Base-by-base conservation (phyloP, 1,140 invertebrate genomes). In the Drosophila erecta region DNA sequence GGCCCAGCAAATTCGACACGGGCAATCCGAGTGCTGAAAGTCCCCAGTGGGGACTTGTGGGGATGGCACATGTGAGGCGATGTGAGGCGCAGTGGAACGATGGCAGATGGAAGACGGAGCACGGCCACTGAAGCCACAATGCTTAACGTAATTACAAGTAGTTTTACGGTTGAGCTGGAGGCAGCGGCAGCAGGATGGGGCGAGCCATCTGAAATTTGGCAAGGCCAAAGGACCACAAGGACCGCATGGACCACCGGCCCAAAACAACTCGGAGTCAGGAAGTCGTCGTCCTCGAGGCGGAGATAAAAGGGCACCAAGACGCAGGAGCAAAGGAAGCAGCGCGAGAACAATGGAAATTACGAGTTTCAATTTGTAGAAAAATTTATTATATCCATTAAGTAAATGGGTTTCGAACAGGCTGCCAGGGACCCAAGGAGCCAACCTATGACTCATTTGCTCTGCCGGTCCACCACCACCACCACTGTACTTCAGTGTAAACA, bases 301-400 rank as follows among this genome's bases (percentile, higher is more conserved):
- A 61, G 46, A 20, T 14, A 30, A 35, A 30, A 43, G 14, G 14
- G 22, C 12, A 27, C 11, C 15, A 30, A 8, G 27, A n/a, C 47
- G 56, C 27, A 46, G 41, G 55, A 57, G 30, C 17, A 57, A 43
- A 44, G 67, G 49, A 50, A 70, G 59, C 76, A 70, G 69, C 79
- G 84, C 85, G 84, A 89, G 85, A 90, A 89, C 84, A 89, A 90
- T 90, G 81, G 78, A 90, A 90, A 90, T 90, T 90, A 90, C 85
- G 85, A 90, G 85, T 90, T 90, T 90, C 85, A 90, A 90, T 90
- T 90, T 90, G 85, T 84, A 90, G 77, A 90, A 89, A 90, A 90
- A 90, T 90, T 90, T 90, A 90, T 90, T 90, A 90, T 90, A 90
- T 90, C 85, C 85, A 90, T 90, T 90, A 90, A 90, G 85, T 90